Conservation (phyloP, 2,888 invertebrate species). For the Rapana venosa region DNA sequence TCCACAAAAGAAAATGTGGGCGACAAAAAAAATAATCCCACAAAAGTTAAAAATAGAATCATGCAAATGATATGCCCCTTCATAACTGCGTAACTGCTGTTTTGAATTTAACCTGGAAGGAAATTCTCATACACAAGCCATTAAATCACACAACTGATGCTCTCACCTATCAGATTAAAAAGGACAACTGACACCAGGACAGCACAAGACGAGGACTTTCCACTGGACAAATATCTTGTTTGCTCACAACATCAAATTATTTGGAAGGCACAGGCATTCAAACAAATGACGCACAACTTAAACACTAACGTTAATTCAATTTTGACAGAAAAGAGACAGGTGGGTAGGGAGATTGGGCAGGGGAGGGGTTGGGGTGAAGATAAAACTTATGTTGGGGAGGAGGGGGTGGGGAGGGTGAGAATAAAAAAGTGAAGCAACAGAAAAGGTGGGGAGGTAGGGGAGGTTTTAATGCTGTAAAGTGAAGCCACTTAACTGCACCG, state of each 20-base stretch:
- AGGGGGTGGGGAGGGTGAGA: not conserved
- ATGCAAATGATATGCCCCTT: not conserved
- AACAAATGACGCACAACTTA: constrained; percentile 4
- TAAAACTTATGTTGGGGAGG: not conserved
- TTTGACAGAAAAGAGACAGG: not conserved
- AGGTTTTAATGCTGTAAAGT: not conserved
- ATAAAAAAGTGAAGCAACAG: not conserved
- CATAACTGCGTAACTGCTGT: not conserved
- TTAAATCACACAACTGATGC: not conserved
- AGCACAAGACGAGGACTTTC: not conserved
- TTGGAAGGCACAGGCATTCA: constrained; percentile 37
- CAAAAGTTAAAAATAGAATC: constrained; percentile 9
- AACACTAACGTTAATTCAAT: not conserved
- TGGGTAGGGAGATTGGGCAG: not conserved
- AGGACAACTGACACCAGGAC: not conserved
- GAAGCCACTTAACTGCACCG: not conserved
- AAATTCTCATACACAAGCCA: not conserved
- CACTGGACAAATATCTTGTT: not conserved
- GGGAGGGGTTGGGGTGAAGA: not conserved
- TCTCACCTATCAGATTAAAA: not conserved
- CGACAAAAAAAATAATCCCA: not conserved
- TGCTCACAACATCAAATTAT: constrained; percentile 34
- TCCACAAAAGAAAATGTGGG: no score
- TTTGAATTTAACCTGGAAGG: not conserved
- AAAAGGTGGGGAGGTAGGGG: not conserved